phyloP scores from a whole-genome alignment of 2,113 vertebrate genomes.

The Piliocolobus tephrosceles region DNA sequence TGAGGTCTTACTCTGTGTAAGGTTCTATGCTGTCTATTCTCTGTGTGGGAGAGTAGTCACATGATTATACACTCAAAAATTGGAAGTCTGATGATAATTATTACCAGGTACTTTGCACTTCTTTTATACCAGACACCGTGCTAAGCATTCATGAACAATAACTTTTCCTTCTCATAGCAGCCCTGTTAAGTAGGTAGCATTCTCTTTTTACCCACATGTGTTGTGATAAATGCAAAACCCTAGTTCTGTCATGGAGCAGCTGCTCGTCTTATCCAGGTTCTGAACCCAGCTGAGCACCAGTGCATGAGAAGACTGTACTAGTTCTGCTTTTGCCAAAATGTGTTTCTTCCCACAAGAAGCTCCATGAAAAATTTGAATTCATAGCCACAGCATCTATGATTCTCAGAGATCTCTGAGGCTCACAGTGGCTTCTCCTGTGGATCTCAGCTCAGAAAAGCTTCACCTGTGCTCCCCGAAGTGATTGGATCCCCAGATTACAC shows the following conservation, averaged over 20 bases:
- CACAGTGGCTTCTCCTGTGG: background rate
- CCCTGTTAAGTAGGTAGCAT: background rate
- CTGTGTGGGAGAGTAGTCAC: background rate
- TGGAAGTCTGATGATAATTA: background rate
- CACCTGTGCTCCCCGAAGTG: background rate
- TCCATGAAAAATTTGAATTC: background rate
- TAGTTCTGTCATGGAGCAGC: background rate
- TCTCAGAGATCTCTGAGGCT: background rate
- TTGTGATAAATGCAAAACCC: background rate
- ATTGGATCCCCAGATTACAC: background rate
- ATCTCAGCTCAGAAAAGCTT: background rate
- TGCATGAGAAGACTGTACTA: background rate
- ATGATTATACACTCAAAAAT: background rate
- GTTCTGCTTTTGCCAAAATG: background rate
- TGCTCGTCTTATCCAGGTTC: background rate
- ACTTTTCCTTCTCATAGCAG: background rate
- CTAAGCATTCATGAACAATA: background rate
- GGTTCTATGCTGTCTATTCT: background rate
- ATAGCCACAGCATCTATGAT: rapidly evolving
- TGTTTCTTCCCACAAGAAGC: background rate
- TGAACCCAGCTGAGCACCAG: background rate
- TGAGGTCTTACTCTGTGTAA: background rate
- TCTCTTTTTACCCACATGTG: background rate
- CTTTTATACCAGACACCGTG: background rate
- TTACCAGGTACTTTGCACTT: background rate